These are phyloP conservation scores for Sipha maydis DNA, from an alignment of 2,888 invertebrate species.

Conservation along the genomic window DNA sequence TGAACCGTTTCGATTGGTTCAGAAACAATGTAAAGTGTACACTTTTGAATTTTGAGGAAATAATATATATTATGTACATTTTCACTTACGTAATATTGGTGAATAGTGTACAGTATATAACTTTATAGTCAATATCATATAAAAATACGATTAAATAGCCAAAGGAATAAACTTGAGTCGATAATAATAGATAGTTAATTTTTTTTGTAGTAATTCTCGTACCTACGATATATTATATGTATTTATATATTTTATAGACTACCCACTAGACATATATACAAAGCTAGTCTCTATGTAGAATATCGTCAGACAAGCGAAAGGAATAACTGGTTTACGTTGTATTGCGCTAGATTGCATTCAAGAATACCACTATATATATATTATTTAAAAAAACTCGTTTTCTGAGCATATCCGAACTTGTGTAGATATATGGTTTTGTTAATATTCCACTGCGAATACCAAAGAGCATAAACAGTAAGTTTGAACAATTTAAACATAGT, in stretches of 20 bases:
- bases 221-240: not conserved
- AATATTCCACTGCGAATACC: not conserved
- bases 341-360: not conserved
- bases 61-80: not conserved
- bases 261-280: not conserved
- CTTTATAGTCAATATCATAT: not conserved
- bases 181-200: slow-evolving; percentile 7
- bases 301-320: slow-evolving; percentile 26
- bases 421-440: not conserved
- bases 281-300: not conserved
- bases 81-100: not conserved
- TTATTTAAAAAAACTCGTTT: slow-evolving; percentile 44
- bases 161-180: not conserved
- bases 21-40: not conserved
- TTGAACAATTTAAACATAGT: not conserved
- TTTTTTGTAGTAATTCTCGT: slow-evolving; percentile 1
- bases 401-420: not conserved
- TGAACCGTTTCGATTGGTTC: too few relatives aligned
- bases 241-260: not conserved
- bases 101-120: not conserved
- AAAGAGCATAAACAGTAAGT: not conserved
- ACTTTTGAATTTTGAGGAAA: not conserved
- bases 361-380: not conserved
- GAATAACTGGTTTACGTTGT: slow-evolving; percentile 49
- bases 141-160: not conserved